These are phyloP conservation scores for Paradisaea rubra DNA, from an alignment of 2,113 vertebrate genomes.

Conservation along the genomic window DNA sequence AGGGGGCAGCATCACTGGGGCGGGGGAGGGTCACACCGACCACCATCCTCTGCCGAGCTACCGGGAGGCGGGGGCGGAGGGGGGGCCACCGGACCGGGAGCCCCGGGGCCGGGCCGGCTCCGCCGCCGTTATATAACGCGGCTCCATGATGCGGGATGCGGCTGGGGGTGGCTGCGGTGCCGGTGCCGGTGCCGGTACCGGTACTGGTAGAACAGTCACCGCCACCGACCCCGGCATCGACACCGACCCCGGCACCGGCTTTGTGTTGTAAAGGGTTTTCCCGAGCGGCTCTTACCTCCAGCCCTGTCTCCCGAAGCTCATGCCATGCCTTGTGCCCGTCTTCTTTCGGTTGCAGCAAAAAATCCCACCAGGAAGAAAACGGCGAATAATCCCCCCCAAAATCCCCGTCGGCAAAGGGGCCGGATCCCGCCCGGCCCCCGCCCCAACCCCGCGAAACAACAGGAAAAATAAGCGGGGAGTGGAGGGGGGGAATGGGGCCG, in stretches of 20 bases:
- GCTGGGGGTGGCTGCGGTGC: background rate
- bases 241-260: background rate
- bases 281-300: conserved; percentile 64
- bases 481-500: background rate
- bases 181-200: background rate
- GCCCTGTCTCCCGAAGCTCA: conserved; percentile 22
- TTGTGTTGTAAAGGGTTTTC: background rate
- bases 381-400: background rate
- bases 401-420: background rate
- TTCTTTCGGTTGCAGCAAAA: background rate
- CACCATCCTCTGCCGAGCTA: background rate
- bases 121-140: conserved; percentile 50
- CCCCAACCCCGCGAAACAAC: conserved; percentile 5
- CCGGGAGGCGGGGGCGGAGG: background rate
- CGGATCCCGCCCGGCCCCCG: conserved; percentile 22
- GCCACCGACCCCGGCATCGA: background rate
- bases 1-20: background rate
- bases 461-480: conserved; percentile 23
- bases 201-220: background rate
- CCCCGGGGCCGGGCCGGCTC: background rate
- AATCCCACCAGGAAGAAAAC: background rate
- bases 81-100: background rate
- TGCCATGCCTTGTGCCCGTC: conserved; percentile 31
- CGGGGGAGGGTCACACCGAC: background rate
- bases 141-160: conserved; percentile 1